These are phyloP conservation scores for Leptinotarsa tumamoca DNA, from an alignment of 2,888 invertebrate genomes.

Conservation along the genomic window DNA sequence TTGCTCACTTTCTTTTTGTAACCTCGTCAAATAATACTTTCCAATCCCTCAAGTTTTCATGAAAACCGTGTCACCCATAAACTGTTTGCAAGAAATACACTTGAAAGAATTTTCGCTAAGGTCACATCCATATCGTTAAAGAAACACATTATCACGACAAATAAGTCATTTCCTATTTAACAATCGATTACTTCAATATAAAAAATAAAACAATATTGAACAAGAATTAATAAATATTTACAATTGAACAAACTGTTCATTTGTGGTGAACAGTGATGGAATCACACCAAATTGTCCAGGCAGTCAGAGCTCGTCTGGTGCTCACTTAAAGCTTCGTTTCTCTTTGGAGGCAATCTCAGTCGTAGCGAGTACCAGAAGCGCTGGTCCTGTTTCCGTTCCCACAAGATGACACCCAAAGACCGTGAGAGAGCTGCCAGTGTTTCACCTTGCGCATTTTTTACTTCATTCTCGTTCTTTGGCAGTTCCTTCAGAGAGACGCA, in stretches of 20 bases:
- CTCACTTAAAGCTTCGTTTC: conserved; percentile 28
- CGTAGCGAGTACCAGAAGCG: conserved; percentile 77
- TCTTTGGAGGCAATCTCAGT: conserved; percentile 72
- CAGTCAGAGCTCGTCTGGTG: conserved; percentile 46
- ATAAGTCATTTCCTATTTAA: background rate
- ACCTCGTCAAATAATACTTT: background rate
- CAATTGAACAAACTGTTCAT: conserved; percentile 3
- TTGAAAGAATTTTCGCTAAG: background rate
- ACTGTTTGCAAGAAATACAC: background rate
- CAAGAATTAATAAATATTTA: conserved; percentile 28
- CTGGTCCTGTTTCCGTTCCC: conserved; percentile 62
- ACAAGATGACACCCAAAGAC: conserved; percentile 68
- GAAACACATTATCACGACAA: background rate
- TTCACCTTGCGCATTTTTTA: conserved; percentile 67
- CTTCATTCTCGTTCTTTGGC: conserved; percentile 60
- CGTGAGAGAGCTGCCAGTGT: conserved; percentile 58
- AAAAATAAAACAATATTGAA: conserved; percentile 4
- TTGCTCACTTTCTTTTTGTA: background rate
- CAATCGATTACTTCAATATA: conserved; percentile 13
- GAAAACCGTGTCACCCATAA: background rate
- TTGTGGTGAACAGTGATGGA: conserved; percentile 46
- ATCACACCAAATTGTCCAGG: conserved; percentile 60
- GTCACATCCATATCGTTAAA: background rate
- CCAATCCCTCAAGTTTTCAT: background rate
- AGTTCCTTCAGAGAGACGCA: conserved; percentile 66